Conservation (phyloP, 2,888 invertebrate genomes). For the Nemotelus nigrinus region DNA sequence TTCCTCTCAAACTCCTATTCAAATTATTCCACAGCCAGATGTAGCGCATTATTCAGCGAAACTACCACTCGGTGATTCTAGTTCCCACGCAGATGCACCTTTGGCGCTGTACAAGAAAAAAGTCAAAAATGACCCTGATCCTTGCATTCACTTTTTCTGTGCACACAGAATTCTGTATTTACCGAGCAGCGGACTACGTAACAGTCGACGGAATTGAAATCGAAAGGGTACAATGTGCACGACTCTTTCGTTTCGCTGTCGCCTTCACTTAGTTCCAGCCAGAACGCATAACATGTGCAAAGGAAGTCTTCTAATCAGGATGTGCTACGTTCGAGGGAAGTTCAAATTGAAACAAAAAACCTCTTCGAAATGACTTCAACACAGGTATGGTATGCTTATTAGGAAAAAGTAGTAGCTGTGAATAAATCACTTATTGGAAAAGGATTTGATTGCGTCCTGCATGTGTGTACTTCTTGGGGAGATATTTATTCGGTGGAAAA, state of each 20-base stretch:
- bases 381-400: too few species aligned
- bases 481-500: too few species aligned
- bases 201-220: background rate
- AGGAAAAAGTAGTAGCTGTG: too few species aligned
- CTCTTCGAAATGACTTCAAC: too few species aligned
- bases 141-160: constrained; percentile 23
- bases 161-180: constrained; percentile 8
- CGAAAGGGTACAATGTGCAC: constrained; percentile 35
- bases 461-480: too few species aligned
- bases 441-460: too few species aligned
- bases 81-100: constrained; percentile 45
- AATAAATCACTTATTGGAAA: too few species aligned
- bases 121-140: constrained; percentile 3
- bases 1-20: constrained; percentile 3
- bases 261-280: background rate
- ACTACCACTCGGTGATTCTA: constrained; percentile 22
- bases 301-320: constrained; percentile 38
- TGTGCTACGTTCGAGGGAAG: background rate
- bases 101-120: background rate
- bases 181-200: background rate
- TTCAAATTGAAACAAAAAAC: background rate
- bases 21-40: constrained; percentile 27
- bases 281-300: constrained; percentile 28
- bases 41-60: constrained; percentile 24
- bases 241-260: constrained; percentile 23